Evolutionary conservation across 2,888 invertebrate species (phyloP).

Genomic region (Heliconius cydno): DNA sequence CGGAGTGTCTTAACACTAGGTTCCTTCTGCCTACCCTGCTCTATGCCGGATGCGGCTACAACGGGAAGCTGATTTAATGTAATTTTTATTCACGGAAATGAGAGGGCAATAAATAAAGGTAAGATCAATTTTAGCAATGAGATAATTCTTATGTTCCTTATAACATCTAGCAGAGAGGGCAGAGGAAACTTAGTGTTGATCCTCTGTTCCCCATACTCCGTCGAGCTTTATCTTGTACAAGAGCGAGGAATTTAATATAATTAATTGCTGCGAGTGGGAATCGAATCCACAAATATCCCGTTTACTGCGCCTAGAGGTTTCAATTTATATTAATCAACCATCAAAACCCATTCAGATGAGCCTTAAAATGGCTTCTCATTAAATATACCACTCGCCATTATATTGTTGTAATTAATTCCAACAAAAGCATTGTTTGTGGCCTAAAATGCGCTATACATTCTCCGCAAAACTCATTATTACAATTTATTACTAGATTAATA

Average conservation of each 20-base stretch:
- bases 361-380: constrained; percentile 1
- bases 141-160: too few species aligned
- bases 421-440: constrained; percentile 2
- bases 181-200: not conserved
- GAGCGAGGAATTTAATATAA: not conserved
- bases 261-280: not conserved
- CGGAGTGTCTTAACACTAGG: too few species aligned
- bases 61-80: too few species aligned
- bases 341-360: not conserved
- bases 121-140: too few species aligned
- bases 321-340: not conserved
- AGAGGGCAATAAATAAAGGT: too few species aligned
- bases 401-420: constrained; percentile 19
- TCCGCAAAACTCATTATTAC: not conserved
- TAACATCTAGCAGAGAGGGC: too few species aligned
- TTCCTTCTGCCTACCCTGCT: too few species aligned
- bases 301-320: not conserved
- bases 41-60: too few species aligned
- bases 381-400: not conserved
- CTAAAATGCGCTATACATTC: constrained; percentile 13
- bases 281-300: not conserved
- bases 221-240: too few species aligned
- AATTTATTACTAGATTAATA: constrained; percentile 1
- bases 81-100: too few species aligned
- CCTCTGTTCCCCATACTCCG: not conserved